Base-by-base conservation (phyloP, 30 jellyfish, hydroid and myxozoan genomes). In the Phacellophora camtschatica region DNA sequence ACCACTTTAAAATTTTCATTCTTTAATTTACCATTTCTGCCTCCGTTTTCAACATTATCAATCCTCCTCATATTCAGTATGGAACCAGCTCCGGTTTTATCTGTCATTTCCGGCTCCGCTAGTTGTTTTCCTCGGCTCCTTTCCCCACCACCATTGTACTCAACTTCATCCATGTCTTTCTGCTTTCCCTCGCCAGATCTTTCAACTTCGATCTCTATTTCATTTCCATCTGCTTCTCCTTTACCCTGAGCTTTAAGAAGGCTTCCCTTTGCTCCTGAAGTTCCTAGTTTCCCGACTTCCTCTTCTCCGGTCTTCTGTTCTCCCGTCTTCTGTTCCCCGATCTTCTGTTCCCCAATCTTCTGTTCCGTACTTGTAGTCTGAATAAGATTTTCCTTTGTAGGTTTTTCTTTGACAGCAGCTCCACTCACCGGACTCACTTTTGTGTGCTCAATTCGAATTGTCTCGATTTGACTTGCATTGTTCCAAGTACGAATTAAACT, bases 391-490 rank as follows among this genome's bases (percentile, higher is more conserved):
- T 11, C 32, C 31, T 7, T 7, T 12, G 11, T n/a, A n/a, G n/a
- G n/a, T n/a, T n/a, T 20, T 28, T 3, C 25, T 46, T 13, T 23
- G 10, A n/a, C n/a, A n/a, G n/a, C n/a, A n/a, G n/a, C n/a, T n/a
- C n/a, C n/a, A 46, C 51, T 80, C 45, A 68, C 82, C 5, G 95
- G 95, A 48, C 88, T 81, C 48, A 88, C 87, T 33, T 80, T 76
- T 33, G 80, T 71, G 37, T 90, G 98, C 84, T 91, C 96, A 20
- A 73, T 65, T 51, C 96, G 78, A 23, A 91, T 89, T 13, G 96
- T 84, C 23, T 91, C 98, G 20, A 91, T 77, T 30, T 92, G 98
- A 28, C 84, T 94, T 63, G 85, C 97, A 48, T 82, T 82, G 79
- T 90, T 49, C 87, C 90, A 76, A 1, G 96, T 27, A 37, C 87